Percentiles rank a stretch among this genome's conserved stretches.
These are phyloP conservation scores for Tenthredo livida DNA, from an alignment of 2,888 invertebrate species.

Conservation along the genomic window DNA sequence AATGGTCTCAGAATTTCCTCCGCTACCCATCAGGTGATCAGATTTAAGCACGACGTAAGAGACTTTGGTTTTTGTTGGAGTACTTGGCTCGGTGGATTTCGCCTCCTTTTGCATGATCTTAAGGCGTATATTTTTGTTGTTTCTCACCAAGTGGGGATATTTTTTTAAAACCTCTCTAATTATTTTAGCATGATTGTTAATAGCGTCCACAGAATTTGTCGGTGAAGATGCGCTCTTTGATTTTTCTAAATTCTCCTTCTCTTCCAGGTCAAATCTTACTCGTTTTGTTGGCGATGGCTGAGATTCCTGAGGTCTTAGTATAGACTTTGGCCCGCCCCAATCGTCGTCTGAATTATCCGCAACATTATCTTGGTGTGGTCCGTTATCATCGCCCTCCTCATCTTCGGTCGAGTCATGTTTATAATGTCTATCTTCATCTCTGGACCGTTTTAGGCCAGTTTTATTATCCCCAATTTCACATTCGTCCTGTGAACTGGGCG, in stretches of 20 bases:
- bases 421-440: constrained; percentile 70
- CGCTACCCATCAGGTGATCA: constrained; percentile 70
- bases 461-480: constrained; percentile 66
- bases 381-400: constrained; percentile 73
- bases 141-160: constrained; percentile 92
- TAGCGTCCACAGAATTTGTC: constrained; percentile 67
- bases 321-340: constrained; percentile 73
- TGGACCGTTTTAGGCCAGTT: constrained; percentile 62
- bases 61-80: constrained; percentile 75
- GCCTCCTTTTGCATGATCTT: constrained; percentile 87
- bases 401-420: constrained; percentile 74
- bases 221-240: constrained; percentile 65
- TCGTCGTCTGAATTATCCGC: constrained; percentile 74
- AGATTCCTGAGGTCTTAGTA: constrained; percentile 70
- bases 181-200: constrained; percentile 89
- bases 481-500: constrained; percentile 73
- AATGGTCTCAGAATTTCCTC: constrained; percentile 59
- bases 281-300: constrained; percentile 75
- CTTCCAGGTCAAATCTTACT: constrained; percentile 82
- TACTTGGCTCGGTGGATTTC: constrained; percentile 70
- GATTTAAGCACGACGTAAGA: constrained; percentile 79
- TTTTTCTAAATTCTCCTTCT: constrained; percentile 81
- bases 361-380: constrained; percentile 65
- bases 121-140: constrained; percentile 91
- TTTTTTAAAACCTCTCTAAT: constrained; percentile 93